Evolutionary conservation across 2,888 invertebrate species (phyloP), one percentile per base, ranked within the genome.

Genomic region (Aleiodes testaceus): DNA sequence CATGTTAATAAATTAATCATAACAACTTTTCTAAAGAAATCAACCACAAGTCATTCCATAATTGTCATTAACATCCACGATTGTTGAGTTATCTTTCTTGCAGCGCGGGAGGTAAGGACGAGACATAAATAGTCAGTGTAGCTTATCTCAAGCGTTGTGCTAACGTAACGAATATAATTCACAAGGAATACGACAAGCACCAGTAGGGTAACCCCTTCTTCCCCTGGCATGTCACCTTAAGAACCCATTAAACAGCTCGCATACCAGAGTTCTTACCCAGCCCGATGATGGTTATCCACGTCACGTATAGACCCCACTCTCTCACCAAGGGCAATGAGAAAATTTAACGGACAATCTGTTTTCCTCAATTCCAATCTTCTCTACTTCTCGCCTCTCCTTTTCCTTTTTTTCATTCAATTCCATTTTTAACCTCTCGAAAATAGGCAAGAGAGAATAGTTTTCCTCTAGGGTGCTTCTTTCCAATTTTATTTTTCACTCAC

Each of bases 171-270:
- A 70, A 45, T 47, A 70, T 70, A 70, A 70, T 70, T 70, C 69
- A 64, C 50, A 22, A 20, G 18, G 50, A 50, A 50, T 50, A 36
- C 36, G 36, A 36, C 36, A 18, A 50, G 11, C 50, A 7, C 50
- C 6, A 18, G 49, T 49, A 20, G 18, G 36, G 36, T 36, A 36
- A 26, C 26, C 36, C 36, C 36, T 2, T 9, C 2, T 36, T 0
- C 36, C 36, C 1, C 18, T 50, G 14, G 52, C 42, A 70, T 72
- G 69, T 79, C 75, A 76, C 80, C 80, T 81, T 82, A 79, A 80
- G 80, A 81, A 79, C 78, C 80, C 80, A 82, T 82, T 81, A 82
- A 79, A 78, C 75, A 79, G 5, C n/a, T 36, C 36, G 18, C 12
- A 16, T 18, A 50, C 16, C 9, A 50, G 9, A 44, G 5, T 77